phyloP scores from a whole-genome alignment of 2,797 vertebrate genomes.

The Epinephelus awoara region DNA sequence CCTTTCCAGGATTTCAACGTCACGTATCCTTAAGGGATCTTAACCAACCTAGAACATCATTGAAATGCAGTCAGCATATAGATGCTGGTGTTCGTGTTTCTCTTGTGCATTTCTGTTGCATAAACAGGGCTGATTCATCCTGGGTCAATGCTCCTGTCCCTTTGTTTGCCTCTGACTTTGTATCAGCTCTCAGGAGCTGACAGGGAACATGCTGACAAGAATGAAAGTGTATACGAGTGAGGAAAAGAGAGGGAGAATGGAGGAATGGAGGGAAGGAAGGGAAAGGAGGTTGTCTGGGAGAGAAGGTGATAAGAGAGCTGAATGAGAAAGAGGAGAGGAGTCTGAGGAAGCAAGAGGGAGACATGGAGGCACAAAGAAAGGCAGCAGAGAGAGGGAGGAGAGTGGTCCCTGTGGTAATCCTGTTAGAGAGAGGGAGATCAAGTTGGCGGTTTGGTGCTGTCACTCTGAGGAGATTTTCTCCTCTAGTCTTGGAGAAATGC shows the following conservation, averaged over 20 bases:
- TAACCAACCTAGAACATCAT: background rate
- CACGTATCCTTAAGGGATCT: background rate
- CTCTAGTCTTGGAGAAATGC: constrained; percentile 38
- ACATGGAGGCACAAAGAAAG: constrained; percentile 19
- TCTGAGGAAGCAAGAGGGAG: constrained; percentile 21
- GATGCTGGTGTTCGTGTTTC: background rate
- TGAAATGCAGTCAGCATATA: background rate
- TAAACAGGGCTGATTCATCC: constrained; percentile 33
- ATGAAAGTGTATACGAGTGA: constrained; percentile 50
- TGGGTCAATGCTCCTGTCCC: constrained; percentile 27
- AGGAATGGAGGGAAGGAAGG: background rate
- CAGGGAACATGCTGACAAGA: constrained; percentile 59
- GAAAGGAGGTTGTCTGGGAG: constrained; percentile 18
- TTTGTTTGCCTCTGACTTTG: constrained; percentile 48
- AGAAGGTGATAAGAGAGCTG: constrained; percentile 43
- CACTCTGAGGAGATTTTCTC: constrained; percentile 54
- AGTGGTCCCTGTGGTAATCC: constrained; percentile 61
- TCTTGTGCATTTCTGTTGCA: constrained; percentile 23
- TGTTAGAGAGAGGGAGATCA: constrained; percentile 51
- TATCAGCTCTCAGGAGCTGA: constrained; percentile 54
- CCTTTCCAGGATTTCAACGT: background rate
- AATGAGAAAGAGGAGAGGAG: constrained; percentile 16
- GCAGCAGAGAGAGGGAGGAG: constrained; percentile 22
- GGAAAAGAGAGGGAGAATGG: background rate
- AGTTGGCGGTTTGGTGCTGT: constrained; percentile 48